Conservation (phyloP, 2,113 vertebrate genomes). For the Todiramphus saurophagus region DNA sequence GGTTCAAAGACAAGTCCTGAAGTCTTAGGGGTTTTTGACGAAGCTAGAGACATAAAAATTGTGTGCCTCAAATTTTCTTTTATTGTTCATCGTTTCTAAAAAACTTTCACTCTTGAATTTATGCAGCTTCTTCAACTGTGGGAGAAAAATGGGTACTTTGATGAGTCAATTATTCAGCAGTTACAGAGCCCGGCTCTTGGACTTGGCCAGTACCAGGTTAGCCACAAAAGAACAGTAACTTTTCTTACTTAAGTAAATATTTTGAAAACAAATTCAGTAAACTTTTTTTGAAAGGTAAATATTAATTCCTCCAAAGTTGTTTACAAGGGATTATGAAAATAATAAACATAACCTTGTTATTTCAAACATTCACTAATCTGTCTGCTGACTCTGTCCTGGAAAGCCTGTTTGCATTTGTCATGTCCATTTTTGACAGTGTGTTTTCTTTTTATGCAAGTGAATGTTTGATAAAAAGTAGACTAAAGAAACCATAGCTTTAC, state of each 20-base stretch:
- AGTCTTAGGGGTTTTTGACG: neutral
- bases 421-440: neutral
- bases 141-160: conserved; percentile 98
- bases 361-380: neutral
- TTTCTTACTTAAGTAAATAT: neutral
- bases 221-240: neutral
- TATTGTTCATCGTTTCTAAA: neutral
- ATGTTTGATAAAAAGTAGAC: neutral
- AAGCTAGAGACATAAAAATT: neutral
- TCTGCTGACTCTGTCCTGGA: neutral
- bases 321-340: neutral
- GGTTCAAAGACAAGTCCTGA: neutral
- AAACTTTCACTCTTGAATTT: neutral
- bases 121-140: conserved; percentile 91
- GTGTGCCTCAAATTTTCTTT: neutral
- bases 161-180: conserved; percentile 95
- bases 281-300: neutral
- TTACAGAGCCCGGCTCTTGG: conserved; percentile 94
- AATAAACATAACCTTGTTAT: neutral
- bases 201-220: conserved; percentile 95
- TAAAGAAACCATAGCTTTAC: neutral
- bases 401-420: neutral
- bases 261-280: neutral
- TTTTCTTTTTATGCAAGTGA: neutral
- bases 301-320: neutral